A percentile compares a stretch with the other conserved stretches of the same genome.
Conservation (phyloP, 53 echinoderm and acorn worm genomes). For the Crossaster papposus region DNA sequence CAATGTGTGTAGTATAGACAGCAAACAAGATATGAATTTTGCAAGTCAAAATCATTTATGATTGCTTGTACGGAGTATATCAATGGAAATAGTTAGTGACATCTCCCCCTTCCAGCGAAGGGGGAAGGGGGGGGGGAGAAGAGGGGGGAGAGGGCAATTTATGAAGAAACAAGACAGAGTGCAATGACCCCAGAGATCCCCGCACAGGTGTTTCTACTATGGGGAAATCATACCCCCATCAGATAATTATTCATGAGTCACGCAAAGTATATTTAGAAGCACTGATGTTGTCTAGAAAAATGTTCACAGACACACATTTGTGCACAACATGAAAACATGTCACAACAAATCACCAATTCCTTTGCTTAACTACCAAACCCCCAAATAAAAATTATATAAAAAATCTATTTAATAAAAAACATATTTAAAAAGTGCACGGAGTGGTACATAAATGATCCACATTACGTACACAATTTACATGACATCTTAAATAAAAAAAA, state of each 20-base stretch:
- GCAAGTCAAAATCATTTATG: neutral
- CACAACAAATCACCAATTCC: too few species aligned
- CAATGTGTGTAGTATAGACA: too few species aligned
- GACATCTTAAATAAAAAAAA: too few species aligned
- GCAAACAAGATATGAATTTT: neutral
- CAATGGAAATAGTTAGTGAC: constrained; percentile 6
- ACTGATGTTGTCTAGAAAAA: neutral
- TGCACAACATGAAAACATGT: too few species aligned
- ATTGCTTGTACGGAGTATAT: neutral
- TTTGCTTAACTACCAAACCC: too few species aligned
- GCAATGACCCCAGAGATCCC: neutral
- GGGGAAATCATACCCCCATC: neutral
- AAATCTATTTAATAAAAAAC: too few species aligned
- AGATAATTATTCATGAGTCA: constrained; percentile 16
- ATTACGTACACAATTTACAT: too few species aligned
- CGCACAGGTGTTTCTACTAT: neutral
- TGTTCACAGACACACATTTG: too few species aligned
- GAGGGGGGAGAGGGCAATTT: neutral
- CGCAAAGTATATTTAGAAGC: neutral
- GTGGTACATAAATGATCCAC: too few species aligned
- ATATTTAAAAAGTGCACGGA: too few species aligned
- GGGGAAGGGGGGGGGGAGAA: neutral
- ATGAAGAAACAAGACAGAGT: neutral
- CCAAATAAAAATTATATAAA: too few species aligned
- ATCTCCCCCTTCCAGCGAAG: constrained; percentile 1